Conservation (phyloP, 35 echinoderm and acorn worm species). For the Chiridota heheva region DNA sequence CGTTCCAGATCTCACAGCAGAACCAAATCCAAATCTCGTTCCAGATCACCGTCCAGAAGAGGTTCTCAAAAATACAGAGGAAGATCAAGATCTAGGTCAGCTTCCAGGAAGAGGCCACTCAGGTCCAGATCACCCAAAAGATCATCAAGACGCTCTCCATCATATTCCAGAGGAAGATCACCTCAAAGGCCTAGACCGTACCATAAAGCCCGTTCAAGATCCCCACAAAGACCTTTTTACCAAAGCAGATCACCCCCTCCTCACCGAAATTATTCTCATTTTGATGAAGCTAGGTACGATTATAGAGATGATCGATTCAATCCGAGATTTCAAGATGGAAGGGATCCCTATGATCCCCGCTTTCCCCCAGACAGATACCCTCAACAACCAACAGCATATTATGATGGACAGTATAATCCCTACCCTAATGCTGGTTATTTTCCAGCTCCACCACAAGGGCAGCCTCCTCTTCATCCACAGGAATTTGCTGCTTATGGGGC, state of each 20-base stretch:
- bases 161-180: constrained; percentile 20
- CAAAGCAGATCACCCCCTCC: constrained; percentile 13
- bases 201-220: constrained; percentile 30
- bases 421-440: not conserved
- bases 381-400: no score
- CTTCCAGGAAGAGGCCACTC: no score
- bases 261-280: not conserved
- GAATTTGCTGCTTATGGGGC: no score
- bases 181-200: not conserved
- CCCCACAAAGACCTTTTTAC: constrained; percentile 29
- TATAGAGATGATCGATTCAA: constrained; percentile 35
- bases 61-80: not conserved
- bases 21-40: constrained; percentile 5
- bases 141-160: constrained; percentile 14
- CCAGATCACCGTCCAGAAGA: not conserved
- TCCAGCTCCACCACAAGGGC: not conserved
- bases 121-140: constrained; percentile 32
- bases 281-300: not conserved
- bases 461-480: no score
- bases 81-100: constrained; percentile 40
- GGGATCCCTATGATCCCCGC: not conserved
- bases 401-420: constrained; percentile 32
- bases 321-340: constrained; percentile 12
- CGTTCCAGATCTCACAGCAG: constrained; percentile 26
- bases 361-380: constrained; percentile 16